Percentiles rank a stretch among this genome's conserved stretches.
These are phyloP conservation scores for Nothobranchius kuhntae DNA, from an alignment of 2,113 vertebrate species.

Conservation along the genomic window DNA sequence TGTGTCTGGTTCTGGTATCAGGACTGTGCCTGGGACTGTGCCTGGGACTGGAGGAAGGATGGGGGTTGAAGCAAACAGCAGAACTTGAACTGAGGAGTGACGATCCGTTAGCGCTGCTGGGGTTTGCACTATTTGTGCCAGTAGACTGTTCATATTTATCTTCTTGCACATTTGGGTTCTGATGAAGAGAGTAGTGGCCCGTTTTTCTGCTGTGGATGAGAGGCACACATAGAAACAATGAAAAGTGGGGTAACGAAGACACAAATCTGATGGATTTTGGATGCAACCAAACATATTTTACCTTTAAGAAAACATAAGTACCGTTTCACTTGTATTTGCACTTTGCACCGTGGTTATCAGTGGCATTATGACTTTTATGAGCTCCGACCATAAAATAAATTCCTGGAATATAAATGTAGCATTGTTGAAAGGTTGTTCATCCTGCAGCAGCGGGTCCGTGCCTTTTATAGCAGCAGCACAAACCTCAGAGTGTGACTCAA, in stretches of 20 bases:
- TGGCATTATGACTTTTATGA: neutral
- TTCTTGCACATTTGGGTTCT: constrained; percentile 44
- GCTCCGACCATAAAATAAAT: constrained; percentile 12
- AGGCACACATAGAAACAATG: constrained; percentile 1
- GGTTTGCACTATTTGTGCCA: neutral
- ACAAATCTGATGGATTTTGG: neutral
- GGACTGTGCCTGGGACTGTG: constrained; percentile 61
- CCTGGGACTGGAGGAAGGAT: constrained; percentile 47
- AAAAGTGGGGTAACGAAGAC: neutral
- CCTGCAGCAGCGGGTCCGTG: neutral
- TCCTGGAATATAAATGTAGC: neutral
- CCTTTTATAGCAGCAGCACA: neutral
- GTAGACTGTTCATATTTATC: constrained; percentile 20
- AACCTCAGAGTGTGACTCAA: constrained; percentile 20
- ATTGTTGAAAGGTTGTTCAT: neutral
- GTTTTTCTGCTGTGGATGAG: constrained; percentile 49
- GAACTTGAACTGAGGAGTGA: neutral
- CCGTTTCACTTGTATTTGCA: neutral
- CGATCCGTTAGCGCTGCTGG: neutral
- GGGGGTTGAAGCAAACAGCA: neutral
- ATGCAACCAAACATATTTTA: too few relatives aligned
- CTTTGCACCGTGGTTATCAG: constrained; percentile 28
- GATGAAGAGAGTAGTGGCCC: constrained; percentile 64
- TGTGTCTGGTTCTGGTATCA: constrained; percentile 13
- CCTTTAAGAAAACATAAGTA: neutral